A percentile compares a stretch with the other conserved stretches of the same genome.
phyloP scores from a whole-genome alignment of 2,797 vertebrate species.

The Lithobates pipiens region DNA sequence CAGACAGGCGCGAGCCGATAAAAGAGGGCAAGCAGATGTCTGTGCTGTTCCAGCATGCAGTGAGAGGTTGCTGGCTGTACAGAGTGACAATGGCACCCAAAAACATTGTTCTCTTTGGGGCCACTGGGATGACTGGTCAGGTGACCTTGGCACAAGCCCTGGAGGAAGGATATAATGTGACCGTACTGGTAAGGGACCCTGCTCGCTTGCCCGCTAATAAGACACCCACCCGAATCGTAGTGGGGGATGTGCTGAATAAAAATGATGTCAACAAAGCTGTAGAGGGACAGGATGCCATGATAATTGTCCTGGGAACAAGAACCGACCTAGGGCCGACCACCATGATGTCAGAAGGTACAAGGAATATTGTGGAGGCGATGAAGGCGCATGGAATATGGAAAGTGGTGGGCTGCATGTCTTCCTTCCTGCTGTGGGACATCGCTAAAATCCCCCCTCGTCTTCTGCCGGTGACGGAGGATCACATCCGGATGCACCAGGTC shows the following conservation, averaged over 20 bases:
- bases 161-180: conserved; percentile 87
- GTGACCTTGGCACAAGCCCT: conserved; percentile 81
- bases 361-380: conserved; percentile 87
- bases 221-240: conserved; percentile 78
- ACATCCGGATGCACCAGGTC: too few relatives aligned
- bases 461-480: too few relatives aligned
- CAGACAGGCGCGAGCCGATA: too few relatives aligned
- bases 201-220: conserved; percentile 76
- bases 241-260: conserved; percentile 85
- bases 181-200: conserved; percentile 84
- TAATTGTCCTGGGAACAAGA: conserved; percentile 88
- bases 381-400: conserved; percentile 84
- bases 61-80: not conserved
- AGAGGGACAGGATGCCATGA: conserved; percentile 86
- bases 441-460: too few relatives aligned
- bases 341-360: conserved; percentile 89
- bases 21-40: too few relatives aligned
- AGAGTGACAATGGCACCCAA: conserved; percentile 68
- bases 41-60: not conserved
- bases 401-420: conserved; percentile 88
- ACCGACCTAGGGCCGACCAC: conserved; percentile 88
- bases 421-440: too few relatives aligned
- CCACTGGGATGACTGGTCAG: conserved; percentile 88
- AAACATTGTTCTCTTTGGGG: conserved; percentile 88
- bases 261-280: conserved; percentile 82